These are phyloP conservation scores for Austrofundulus limnaeus DNA, from an alignment of 2,113 vertebrate genomes.

Conservation along the genomic window DNA sequence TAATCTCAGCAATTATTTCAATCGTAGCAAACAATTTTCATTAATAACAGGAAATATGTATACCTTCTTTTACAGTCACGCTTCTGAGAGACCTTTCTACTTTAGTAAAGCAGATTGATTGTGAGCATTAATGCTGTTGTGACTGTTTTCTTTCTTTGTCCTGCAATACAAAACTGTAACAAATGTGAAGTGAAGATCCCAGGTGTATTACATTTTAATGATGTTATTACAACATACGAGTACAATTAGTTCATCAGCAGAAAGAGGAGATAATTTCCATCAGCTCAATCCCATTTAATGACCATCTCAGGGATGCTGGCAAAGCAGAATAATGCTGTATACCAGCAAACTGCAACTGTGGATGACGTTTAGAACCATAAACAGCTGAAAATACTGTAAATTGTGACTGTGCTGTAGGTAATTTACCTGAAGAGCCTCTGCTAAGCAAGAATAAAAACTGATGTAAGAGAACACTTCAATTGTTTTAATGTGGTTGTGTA, in stretches of 20 bases:
- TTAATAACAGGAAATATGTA: slow-evolving; percentile 17
- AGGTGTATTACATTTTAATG: slow-evolving; percentile 71
- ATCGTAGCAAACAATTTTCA: slow-evolving; percentile 25
- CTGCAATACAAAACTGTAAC: slow-evolving; percentile 47
- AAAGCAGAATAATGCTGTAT: slow-evolving; percentile 51
- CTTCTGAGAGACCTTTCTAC: slow-evolving; percentile 15
- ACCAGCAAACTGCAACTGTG: slow-evolving; percentile 28
- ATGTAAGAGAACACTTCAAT: slow-evolving; percentile 13
- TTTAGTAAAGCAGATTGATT: slow-evolving; percentile 41
- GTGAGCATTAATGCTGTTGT: slow-evolving; percentile 11
- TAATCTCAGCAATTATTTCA: slow-evolving; percentile 40
- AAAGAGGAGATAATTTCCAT: slow-evolving; percentile 68
- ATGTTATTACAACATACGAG: slow-evolving; percentile 66
- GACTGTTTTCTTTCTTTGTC: slow-evolving; percentile 28
- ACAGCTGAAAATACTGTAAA: slow-evolving; percentile 53
- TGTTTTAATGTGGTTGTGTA: neutral
- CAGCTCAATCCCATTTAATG: slow-evolving; percentile 62
- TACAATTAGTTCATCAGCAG: slow-evolving; percentile 71
- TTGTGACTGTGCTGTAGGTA: slow-evolving; percentile 40
- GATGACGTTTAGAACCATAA: slow-evolving; percentile 57
- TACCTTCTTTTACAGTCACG: slow-evolving; percentile 10
- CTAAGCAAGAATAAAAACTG: slow-evolving; percentile 5
- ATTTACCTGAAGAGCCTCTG: slow-evolving; percentile 42
- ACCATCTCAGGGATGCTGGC: slow-evolving; percentile 57
- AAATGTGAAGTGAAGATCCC: slow-evolving; percentile 65